Evolutionary conservation across 2,888 invertebrate genomes (phyloP).

Genomic region (Pollenia amentaria): DNA sequence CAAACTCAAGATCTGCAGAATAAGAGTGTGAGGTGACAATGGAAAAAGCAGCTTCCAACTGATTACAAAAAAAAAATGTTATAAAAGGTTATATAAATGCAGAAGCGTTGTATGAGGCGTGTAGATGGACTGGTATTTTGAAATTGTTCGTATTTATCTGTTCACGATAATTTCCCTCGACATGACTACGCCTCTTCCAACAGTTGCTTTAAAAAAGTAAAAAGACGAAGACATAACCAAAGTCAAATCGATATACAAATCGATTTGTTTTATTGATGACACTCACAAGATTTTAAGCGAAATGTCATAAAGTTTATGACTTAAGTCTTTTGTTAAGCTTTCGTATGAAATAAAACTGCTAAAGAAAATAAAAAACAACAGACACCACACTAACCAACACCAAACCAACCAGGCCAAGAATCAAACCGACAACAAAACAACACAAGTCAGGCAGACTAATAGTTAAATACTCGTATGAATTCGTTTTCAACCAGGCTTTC

Average conservation of each 20-base stretch:
- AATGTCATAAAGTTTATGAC: constrained; percentile 84
- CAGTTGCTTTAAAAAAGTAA: background rate
- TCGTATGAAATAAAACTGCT: constrained; percentile 51
- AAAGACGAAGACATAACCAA: constrained; percentile 32
- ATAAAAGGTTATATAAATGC: constrained; percentile 1
- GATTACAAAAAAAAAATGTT: constrained; percentile 49
- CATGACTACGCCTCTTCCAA: background rate
- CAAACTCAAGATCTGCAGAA: constrained; percentile 10
- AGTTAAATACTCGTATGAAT: constrained; percentile 54
- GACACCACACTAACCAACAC: constrained; percentile 62
- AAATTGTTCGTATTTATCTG: too few species aligned
- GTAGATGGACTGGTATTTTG: too few species aligned
- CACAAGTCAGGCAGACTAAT: constrained; percentile 59
- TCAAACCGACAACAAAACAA: constrained; percentile 36
- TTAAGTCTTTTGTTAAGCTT: constrained; percentile 82
- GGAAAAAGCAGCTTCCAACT: constrained; percentile 66
- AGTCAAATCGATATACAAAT: constrained; percentile 80
- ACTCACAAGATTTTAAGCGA: constrained; percentile 80
- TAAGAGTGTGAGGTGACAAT: constrained; percentile 55
- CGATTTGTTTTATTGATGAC: constrained; percentile 84
- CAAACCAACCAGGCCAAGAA: background rate
- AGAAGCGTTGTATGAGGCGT: constrained; percentile 13
- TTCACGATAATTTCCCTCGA: background rate
- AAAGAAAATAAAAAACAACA: constrained; percentile 26
- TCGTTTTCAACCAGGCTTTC: constrained; percentile 49